Evolutionary conservation across 2,797 vertebrate genomes (phyloP), one percentile per base, ranked within the genome.

Genomic region (Peromyscus melanophrys): DNA sequence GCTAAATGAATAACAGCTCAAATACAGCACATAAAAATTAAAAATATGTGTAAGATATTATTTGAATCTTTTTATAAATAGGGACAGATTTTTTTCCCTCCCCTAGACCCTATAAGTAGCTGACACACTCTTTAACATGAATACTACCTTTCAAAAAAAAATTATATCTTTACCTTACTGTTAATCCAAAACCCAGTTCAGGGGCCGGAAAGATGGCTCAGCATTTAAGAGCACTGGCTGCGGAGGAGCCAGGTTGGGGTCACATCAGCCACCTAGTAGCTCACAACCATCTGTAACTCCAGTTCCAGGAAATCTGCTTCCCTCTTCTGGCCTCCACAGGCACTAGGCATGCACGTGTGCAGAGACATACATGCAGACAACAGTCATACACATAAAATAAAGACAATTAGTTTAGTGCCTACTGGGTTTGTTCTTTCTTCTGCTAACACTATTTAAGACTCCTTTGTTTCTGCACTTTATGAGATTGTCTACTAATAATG

Each of bases 1-100:
- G 89, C 83, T 93, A 98, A 97, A 75, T 95, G 92, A 94, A 55
- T 96, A 97, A 89, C 52, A 95, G 86, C 80, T 85, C 92, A 93
- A 92, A 94, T 61, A 89, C 94, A 97, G 37, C 84, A 84, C 67
- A 86, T 25, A 40, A 91, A 77, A 87, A 78, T 92, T 46, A 57
- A 80, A 77, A 83, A 84, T 63, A 89, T n/a, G 76, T n/a, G 43
- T 40, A 67, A 96, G 90, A 75, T 77, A 61, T 37, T 93, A 93
- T 14, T 80, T 84, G 78, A 96, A 92, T 92, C 80, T 34, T 93
- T 94, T 95, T 69, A 83, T 93, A 96, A 95, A 94, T 17, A 71
- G 3, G 4, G 49, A 95, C 4, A 83, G 59, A 88, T 21, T 89
- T 90, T 78, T 95, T 43, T 37, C 25, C 25, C 34, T 73, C 55